Evolutionary conservation across 2,888 invertebrate genomes (phyloP).

Genomic region (Agrochola macilenta): DNA sequence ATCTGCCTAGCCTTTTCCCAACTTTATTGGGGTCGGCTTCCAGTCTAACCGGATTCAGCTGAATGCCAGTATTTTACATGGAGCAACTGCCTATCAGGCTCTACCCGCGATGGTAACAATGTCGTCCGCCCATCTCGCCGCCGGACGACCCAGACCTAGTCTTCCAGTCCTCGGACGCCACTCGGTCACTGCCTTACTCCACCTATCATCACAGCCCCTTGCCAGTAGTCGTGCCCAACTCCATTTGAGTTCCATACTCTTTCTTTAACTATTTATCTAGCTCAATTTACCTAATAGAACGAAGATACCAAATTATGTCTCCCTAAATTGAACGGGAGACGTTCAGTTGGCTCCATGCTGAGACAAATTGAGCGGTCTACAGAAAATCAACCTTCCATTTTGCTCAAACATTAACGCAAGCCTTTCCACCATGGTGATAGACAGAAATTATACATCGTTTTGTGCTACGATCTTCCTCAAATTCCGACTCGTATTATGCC

Average conservation of each 20-base stretch:
- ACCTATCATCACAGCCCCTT: too few relatives aligned
- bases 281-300: conserved; percentile 9
- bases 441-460: background rate
- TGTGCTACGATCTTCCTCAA: background rate
- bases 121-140: too few relatives aligned
- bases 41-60: too few relatives aligned
- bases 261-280: background rate
- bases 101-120: too few relatives aligned
- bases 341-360: background rate
- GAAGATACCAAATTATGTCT: background rate
- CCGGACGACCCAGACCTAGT: too few relatives aligned
- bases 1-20: too few relatives aligned
- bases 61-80: too few relatives aligned
- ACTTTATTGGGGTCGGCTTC: too few relatives aligned
- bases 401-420: background rate
- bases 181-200: too few relatives aligned
- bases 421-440: background rate
- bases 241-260: background rate
- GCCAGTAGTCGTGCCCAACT: too few relatives aligned
- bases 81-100: too few relatives aligned
- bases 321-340: background rate
- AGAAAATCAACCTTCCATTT: conserved; percentile 14
- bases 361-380: background rate
- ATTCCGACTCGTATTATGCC: background rate
- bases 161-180: too few relatives aligned